Evolutionary conservation across 2,113 vertebrate genomes (phyloP).

Genomic region (Pangasianodon hypophthalmus): DNA sequence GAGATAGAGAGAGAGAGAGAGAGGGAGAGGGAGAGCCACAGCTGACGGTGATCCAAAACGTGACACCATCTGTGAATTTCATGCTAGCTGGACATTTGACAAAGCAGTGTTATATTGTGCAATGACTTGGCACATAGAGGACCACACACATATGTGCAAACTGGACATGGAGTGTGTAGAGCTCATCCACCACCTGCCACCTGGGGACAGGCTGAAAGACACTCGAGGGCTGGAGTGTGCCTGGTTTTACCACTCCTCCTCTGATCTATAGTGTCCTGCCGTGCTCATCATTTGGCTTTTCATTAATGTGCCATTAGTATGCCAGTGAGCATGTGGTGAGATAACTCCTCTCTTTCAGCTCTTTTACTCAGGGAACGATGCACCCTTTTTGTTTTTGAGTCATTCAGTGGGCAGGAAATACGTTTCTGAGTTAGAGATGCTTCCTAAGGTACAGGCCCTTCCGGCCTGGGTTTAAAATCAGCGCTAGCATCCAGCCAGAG

Average conservation of each 20-base stretch:
- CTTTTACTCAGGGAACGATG: constrained; percentile 42
- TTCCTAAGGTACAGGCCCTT: constrained; percentile 47
- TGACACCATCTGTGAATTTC: constrained; percentile 37
- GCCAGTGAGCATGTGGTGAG: constrained; percentile 31
- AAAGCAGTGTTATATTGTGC: background rate
- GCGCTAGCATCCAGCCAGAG: constrained; percentile 44
- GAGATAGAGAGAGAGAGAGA: background rate
- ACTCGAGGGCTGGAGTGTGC: constrained; percentile 31
- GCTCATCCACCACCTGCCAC: constrained; percentile 42
- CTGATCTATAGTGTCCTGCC: constrained; percentile 11
- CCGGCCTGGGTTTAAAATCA: constrained; percentile 52
- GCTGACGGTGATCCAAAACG: constrained; percentile 21
- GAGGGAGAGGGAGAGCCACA: constrained; percentile 13
- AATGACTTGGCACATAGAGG: constrained; percentile 19
- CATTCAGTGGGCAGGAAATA: constrained; percentile 46
- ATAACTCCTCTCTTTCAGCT: constrained; percentile 24
- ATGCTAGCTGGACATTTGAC: constrained; percentile 35
- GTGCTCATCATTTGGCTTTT: constrained; percentile 27
- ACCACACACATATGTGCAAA: constrained; percentile 49
- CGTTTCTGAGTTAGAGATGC: constrained; percentile 39
- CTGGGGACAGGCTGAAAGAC: constrained; percentile 40
- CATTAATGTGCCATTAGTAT: constrained; percentile 50
- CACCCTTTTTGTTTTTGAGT: constrained; percentile 10
- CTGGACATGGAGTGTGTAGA: constrained; percentile 13
- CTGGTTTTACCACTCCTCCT: constrained; percentile 9